Evolutionary conservation across 2,797 vertebrate genomes (phyloP).

Genomic region (Synanceia verrucosa): DNA sequence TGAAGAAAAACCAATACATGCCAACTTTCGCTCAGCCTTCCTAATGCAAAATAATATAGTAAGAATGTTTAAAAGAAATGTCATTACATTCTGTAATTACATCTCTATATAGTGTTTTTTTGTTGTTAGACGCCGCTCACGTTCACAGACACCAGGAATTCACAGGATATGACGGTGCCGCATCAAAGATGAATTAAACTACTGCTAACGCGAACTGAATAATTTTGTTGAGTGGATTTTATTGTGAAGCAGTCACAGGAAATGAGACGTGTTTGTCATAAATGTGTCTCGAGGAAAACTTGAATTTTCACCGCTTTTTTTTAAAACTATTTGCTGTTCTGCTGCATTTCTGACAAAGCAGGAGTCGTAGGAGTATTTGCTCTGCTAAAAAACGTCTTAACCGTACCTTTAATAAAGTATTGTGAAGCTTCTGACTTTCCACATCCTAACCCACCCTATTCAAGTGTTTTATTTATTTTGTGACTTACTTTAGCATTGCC

Average conservation of each 20-base stretch:
- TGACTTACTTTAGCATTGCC: constrained; percentile 1
- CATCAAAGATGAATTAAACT: background rate
- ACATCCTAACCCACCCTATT: background rate
- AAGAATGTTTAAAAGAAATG: background rate
- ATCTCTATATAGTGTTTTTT: background rate
- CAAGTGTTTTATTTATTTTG: constrained; percentile 2
- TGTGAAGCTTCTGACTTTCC: background rate
- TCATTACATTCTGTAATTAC: background rate
- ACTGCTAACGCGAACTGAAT: background rate
- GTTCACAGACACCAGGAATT: background rate
- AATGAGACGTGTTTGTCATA: background rate
- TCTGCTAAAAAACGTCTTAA: background rate
- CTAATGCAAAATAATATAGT: background rate
- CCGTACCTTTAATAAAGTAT: background rate
- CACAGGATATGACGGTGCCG: background rate
- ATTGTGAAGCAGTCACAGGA: background rate
- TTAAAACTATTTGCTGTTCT: background rate
- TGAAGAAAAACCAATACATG: background rate
- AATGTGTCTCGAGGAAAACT: background rate
- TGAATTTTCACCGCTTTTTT: background rate
- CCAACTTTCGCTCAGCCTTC: background rate
- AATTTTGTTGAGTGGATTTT: background rate
- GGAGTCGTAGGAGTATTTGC: background rate
- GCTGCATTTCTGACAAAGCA: background rate
- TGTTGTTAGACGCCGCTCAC: background rate